Evolutionary conservation across 1,140 invertebrate genomes (phyloP).

Genomic region (Ceratosolen fusciceps): DNA sequence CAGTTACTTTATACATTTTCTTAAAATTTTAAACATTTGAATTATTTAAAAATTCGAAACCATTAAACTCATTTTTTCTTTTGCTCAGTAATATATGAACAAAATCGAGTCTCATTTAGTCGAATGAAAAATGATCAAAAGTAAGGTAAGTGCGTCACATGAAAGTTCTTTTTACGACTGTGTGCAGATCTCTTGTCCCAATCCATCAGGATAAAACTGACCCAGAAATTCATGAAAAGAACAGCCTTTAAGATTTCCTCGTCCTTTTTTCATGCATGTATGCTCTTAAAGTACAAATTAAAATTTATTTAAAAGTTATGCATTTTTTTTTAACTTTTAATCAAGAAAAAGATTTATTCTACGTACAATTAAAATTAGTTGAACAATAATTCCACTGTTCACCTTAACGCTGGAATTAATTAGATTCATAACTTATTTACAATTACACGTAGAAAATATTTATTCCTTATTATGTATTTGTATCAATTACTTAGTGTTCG

Average conservation of each 20-base stretch:
- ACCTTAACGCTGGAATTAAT: background rate
- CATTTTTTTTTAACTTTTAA: constrained; percentile 18
- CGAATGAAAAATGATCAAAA: constrained; percentile 42
- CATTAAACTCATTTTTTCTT: constrained; percentile 12
- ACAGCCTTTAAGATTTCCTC: constrained; percentile 33
- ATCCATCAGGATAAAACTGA: constrained; percentile 45
- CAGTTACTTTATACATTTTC: constrained; percentile 14
- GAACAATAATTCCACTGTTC: background rate
- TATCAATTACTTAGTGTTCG: background rate
- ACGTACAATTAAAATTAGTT: background rate
- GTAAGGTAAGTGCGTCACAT: constrained; percentile 51
- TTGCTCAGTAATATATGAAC: constrained; percentile 15
- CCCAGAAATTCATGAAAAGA: constrained; percentile 38
- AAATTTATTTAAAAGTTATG: constrained; percentile 38
- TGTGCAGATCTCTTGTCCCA: constrained; percentile 30
- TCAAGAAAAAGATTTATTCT: constrained; percentile 19
- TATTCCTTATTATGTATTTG: background rate
- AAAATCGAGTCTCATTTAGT: constrained; percentile 30
- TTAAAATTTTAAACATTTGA: constrained; percentile 2
- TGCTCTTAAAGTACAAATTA: constrained; percentile 24
- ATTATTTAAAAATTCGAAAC: constrained; percentile 21
- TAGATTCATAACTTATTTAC: background rate
- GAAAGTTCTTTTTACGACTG: constrained; percentile 42
- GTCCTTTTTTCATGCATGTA: background rate
- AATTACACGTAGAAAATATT: background rate